These are phyloP conservation scores for Eupristina koningsbergeri DNA, from an alignment of 1,140 invertebrate species.

Conservation along the genomic window DNA sequence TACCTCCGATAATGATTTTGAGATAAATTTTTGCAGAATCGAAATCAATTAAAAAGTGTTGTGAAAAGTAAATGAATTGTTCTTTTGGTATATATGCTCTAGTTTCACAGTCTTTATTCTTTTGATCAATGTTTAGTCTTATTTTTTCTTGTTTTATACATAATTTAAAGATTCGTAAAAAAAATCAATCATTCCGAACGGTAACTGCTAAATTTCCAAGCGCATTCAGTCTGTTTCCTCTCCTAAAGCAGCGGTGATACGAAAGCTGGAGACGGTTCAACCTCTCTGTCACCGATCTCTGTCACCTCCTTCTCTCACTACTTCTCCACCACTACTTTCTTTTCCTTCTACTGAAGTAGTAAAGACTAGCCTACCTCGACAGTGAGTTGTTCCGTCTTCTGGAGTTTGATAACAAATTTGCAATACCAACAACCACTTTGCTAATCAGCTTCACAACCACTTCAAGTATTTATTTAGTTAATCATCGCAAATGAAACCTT, in stretches of 20 bases:
- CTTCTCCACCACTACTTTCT: slow-evolving; percentile 11
- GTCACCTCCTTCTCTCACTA: slow-evolving; percentile 1
- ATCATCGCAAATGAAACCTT: background rate
- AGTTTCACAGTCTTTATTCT: background rate
- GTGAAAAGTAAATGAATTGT: background rate
- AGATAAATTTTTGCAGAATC: background rate
- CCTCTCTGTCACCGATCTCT: slow-evolving; percentile 36
- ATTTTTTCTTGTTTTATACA: background rate
- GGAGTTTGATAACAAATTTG: slow-evolving; percentile 19
- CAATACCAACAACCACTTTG: background rate
- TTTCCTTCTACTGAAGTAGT: background rate
- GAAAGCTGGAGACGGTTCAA: background rate
- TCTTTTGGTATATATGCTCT: background rate
- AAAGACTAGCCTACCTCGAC: background rate
- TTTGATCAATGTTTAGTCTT: too few relatives aligned
- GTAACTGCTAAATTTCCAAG: background rate
- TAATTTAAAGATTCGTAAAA: background rate
- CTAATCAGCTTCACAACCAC: background rate
- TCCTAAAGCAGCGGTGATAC: background rate
- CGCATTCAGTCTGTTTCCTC: slow-evolving; percentile 4
- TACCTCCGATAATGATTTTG: too few relatives aligned
- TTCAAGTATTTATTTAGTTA: background rate
- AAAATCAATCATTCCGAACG: background rate
- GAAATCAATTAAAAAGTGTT: background rate
- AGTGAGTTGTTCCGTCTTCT: background rate